These are phyloP conservation scores for Penaeus japonicus DNA, from an alignment of 1,140 invertebrate species.

Conservation along the genomic window DNA sequence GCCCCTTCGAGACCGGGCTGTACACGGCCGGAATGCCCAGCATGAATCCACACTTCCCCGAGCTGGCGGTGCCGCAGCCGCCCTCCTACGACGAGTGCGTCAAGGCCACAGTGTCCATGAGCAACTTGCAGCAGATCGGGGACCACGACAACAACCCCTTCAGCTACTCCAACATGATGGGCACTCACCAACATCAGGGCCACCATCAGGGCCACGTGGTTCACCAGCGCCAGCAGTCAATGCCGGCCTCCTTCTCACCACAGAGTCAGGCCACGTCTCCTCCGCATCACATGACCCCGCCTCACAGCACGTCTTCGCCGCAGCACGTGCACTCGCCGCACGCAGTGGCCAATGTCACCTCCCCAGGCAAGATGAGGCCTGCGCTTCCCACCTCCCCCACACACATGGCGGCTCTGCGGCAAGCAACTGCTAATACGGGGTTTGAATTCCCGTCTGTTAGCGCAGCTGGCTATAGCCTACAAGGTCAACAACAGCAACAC, in stretches of 20 bases:
- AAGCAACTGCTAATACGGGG: constrained; percentile 68
- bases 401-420: constrained; percentile 81
- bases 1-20: constrained; percentile 42
- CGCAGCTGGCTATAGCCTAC: constrained; percentile 60
- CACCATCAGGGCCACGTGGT: constrained; percentile 64
- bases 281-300: constrained; percentile 72
- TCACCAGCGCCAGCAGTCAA: constrained; percentile 65
- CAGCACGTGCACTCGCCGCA: constrained; percentile 61
- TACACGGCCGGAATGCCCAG: constrained; percentile 28
- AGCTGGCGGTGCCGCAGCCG: constrained; percentile 73
- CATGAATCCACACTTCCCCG: constrained; percentile 72
- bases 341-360: constrained; percentile 70
- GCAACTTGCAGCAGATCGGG: constrained; percentile 45
- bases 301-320: constrained; percentile 78
- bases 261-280: constrained; percentile 57
- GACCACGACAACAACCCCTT: constrained; percentile 58
- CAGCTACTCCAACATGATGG: constrained; percentile 49
- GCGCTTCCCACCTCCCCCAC: constrained; percentile 91
- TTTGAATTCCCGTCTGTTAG: constrained; percentile 64
- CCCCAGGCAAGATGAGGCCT: constrained; percentile 72
- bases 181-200: constrained; percentile 55
- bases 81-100: constrained; percentile 89
- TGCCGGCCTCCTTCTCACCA: constrained; percentile 61
- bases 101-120: constrained; percentile 68
- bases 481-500: constrained; percentile 50